Evolutionary conservation across 2,113 vertebrate species (phyloP).

Genomic region (Oriolus oriolus): DNA sequence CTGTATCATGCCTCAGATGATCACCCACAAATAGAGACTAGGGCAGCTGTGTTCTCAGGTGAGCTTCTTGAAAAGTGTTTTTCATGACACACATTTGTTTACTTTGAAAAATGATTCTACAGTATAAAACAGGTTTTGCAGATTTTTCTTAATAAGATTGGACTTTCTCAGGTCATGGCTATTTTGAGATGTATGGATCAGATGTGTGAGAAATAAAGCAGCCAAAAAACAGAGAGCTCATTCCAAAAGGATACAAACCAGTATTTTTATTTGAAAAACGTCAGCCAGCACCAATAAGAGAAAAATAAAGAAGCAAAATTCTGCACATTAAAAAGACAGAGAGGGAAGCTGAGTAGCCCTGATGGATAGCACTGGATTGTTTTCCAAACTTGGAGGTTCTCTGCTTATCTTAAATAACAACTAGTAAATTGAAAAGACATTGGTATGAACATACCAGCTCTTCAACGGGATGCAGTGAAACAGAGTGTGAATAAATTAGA

Average conservation of each 20-base stretch:
- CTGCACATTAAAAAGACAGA: not conserved
- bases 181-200: not conserved
- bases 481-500: not conserved
- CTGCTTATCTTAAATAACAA: not conserved
- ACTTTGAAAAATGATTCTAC: not conserved
- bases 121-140: not conserved
- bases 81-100: rapidly evolving
- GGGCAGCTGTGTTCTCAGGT: not conserved
- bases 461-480: not conserved
- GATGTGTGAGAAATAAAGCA: not conserved
- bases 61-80: not conserved
- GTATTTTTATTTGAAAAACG: not conserved
- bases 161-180: not conserved
- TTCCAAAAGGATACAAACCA: not conserved
- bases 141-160: not conserved
- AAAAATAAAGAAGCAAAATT: not conserved
- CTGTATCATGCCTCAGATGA: not conserved
- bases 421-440: not conserved
- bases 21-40: not conserved
- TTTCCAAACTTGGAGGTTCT: not conserved
- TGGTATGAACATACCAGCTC: not conserved
- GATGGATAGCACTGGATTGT: not conserved
- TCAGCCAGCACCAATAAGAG: not conserved
- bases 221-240: not conserved
- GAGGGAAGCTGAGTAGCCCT: not conserved